Evolutionary conservation across 1,140 invertebrate species (phyloP).

Genomic region (Bombus confusus): DNA sequence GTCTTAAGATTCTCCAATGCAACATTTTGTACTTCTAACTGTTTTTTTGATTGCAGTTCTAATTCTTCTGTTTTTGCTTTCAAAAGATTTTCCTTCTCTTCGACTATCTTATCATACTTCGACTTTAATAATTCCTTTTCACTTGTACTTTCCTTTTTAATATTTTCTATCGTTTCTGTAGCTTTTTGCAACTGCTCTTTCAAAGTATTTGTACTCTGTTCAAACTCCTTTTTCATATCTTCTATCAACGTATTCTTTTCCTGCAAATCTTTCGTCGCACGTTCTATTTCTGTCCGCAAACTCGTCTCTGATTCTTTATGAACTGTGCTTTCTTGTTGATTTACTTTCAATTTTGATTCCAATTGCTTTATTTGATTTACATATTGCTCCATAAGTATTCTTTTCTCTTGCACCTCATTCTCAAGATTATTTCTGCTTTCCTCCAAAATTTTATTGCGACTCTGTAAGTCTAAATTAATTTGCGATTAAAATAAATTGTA

Average conservation of each 20-base stretch:
- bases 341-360: conserved; percentile 80
- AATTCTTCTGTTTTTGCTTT: conserved; percentile 72
- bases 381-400: conserved; percentile 65
- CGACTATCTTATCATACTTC: conserved; percentile 70
- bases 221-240: conserved; percentile 73
- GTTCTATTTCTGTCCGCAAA: conserved; percentile 68
- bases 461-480: conserved; percentile 61
- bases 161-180: conserved; percentile 74
- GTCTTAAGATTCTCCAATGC: conserved; percentile 69
- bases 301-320: conserved; percentile 81
- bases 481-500: background rate
- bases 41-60: conserved; percentile 70
- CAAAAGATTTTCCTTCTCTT: conserved; percentile 73
- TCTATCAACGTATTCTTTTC: conserved; percentile 73
- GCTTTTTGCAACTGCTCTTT: conserved; percentile 78
- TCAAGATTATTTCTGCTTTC: conserved; percentile 70
- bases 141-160: conserved; percentile 61
- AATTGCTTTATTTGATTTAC: conserved; percentile 81
- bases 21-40: conserved; percentile 59
- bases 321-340: conserved; percentile 81
- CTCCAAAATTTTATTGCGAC: conserved; percentile 72
- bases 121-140: conserved; percentile 65
- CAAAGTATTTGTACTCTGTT: conserved; percentile 71
- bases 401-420: conserved; percentile 57
- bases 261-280: conserved; percentile 65